Conservation (phyloP, 2,797 vertebrate species). For the Glyptemys insculpta region DNA sequence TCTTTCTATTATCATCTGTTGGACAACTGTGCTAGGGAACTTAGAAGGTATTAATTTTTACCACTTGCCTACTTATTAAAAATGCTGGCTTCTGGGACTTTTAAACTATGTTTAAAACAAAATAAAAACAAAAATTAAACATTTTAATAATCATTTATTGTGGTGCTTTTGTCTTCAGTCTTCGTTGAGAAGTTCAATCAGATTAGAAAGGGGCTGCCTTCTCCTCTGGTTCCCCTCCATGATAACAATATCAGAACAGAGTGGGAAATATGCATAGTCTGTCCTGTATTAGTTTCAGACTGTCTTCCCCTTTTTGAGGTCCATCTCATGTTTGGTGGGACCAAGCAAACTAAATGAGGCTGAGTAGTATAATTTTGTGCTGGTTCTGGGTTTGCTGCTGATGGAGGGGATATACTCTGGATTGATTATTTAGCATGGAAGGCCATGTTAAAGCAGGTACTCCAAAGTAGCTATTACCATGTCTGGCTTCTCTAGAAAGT, state of each 20-base stretch:
- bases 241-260: not conserved
- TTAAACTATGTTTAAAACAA: constrained; percentile 27
- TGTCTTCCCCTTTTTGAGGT: fast-evolving
- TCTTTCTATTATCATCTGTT: constrained; percentile 69
- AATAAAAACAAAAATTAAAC: not conserved
- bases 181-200: not conserved
- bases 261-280: not conserved
- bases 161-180: not conserved
- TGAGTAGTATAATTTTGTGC: not conserved
- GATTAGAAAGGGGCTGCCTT: not conserved
- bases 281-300: not conserved
- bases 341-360: fast-evolving
- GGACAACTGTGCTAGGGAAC: constrained; percentile 52
- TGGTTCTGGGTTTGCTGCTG: not conserved
- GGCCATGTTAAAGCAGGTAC: not conserved
- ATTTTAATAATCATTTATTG: constrained; percentile 20
- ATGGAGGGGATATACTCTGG: not conserved
- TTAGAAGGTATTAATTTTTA: constrained; percentile 32
- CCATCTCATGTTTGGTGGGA: fast-evolving
- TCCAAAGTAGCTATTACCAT: not conserved
- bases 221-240: not conserved
- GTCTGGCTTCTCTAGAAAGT: constrained; percentile 14
- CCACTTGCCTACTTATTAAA: constrained; percentile 51
- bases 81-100: constrained; percentile 58
- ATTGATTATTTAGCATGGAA: not conserved